Evolutionary conservation across 1,140 invertebrate genomes (phyloP).

Genomic region (Drosophila dunni): DNA sequence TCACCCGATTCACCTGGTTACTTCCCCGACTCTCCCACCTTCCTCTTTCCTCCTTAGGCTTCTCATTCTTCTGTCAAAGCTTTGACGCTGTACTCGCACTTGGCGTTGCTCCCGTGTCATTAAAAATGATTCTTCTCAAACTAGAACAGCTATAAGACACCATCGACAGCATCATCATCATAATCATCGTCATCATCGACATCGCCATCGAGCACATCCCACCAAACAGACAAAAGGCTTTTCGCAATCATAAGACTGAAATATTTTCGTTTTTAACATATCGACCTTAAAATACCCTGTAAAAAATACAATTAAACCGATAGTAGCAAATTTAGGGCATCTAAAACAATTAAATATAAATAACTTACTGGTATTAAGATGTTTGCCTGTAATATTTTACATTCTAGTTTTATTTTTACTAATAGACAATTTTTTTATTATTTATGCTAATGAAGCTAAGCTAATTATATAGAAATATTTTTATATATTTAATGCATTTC

Average conservation of each 20-base stretch:
- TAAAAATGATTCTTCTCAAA: constrained; percentile 78
- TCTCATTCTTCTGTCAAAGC: constrained; percentile 30
- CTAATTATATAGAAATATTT: too few species aligned
- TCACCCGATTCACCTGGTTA: constrained; percentile 45
- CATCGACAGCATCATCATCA: constrained; percentile 41
- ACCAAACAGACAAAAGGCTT: constrained; percentile 46
- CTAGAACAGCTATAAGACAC: constrained; percentile 63
- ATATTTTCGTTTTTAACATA: constrained; percentile 1
- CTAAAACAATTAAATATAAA: too few species aligned
- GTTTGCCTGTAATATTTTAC: too few species aligned
- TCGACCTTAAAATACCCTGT: constrained; percentile 27
- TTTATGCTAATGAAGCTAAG: too few species aligned
- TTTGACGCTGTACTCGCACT: constrained; percentile 41
- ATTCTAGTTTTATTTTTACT: too few species aligned
- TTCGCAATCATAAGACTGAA: constrained; percentile 43
- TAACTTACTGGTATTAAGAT: too few species aligned
- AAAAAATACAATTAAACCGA: background rate
- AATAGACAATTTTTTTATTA: too few species aligned
- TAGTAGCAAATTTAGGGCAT: too few species aligned
- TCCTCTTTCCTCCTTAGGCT: constrained; percentile 16
- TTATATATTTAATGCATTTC: too few species aligned
- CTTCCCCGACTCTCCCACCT: constrained; percentile 10
- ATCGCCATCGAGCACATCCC: background rate
- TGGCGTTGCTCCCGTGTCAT: constrained; percentile 62
- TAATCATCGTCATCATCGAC: constrained; percentile 2